A percentile compares a stretch with the other conserved stretches of the same genome.
phyloP scores from a whole-genome alignment of 2,888 invertebrate genomes.

The Agelastica alni region DNA sequence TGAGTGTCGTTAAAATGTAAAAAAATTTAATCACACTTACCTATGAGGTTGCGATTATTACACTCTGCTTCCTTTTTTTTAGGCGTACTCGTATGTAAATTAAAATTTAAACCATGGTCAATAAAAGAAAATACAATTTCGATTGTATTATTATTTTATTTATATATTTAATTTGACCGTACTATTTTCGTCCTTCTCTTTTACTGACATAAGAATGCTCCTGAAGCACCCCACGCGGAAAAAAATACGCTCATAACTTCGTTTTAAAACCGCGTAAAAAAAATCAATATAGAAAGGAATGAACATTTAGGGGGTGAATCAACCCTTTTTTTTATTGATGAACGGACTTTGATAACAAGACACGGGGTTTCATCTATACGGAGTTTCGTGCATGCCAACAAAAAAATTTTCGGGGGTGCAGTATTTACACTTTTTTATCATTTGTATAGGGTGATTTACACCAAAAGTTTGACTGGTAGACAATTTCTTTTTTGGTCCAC shows the following conservation, averaged over 20 bases:
- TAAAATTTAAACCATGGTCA: no score
- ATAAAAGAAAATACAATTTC: no score
- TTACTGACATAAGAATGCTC: constrained; percentile 39
- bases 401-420: constrained; percentile 3
- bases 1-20: no score
- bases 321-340: constrained; percentile 28
- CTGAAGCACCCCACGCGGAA: constrained; percentile 40
- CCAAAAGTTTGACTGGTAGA: no score
- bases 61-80: no score
- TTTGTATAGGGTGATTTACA: no score
- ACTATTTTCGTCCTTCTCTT: constrained; percentile 17
- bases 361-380: constrained; percentile 10
- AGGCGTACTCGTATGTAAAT: no score
- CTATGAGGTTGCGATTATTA: no score
- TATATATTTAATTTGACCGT: not conserved
- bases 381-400: not conserved
- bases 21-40: no score
- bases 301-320: constrained; percentile 26
- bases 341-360: constrained; percentile 24
- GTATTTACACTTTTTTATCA: not conserved
- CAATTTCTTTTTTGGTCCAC: no score
- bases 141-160: not conserved
- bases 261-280: constrained; percentile 38
- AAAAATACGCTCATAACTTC: constrained; percentile 39
- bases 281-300: constrained; percentile 32